phyloP scores from a whole-genome alignment of 1,140 invertebrate species.

The Cotesia vestalis region DNA sequence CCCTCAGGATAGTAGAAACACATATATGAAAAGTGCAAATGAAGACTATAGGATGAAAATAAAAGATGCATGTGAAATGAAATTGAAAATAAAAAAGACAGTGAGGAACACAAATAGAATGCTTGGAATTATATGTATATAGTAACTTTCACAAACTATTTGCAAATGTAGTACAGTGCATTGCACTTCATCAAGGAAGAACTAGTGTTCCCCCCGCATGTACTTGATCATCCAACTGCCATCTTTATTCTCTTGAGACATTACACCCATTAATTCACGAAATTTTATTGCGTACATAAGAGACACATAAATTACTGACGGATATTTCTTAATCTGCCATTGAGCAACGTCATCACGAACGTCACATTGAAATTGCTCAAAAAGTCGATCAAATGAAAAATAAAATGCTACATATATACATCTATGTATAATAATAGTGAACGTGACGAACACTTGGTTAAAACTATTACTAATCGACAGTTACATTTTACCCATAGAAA shows the following conservation, averaged over 20 bases:
- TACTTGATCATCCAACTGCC: conserved; percentile 6
- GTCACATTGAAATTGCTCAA: background rate
- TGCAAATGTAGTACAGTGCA: background rate
- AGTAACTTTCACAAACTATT: conserved; percentile 5
- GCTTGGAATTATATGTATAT: background rate
- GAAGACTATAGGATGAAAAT: background rate
- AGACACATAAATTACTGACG: conserved; percentile 23
- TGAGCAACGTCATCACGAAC: conserved; percentile 37
- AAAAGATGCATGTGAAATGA: background rate
- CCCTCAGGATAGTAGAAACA: background rate
- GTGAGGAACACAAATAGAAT: background rate
- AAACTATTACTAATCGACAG: conserved; percentile 50
- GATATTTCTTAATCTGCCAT: conserved; percentile 35
- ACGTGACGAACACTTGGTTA: conserved; percentile 57
- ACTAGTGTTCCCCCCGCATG: background rate
- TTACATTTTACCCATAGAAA: background rate
- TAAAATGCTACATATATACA: conserved; percentile 48
- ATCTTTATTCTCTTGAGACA: conserved; percentile 9
- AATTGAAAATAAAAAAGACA: background rate
- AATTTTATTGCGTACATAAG: conserved; percentile 14
- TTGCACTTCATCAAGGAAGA: background rate
- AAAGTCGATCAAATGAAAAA: conserved; percentile 23
- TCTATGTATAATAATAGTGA: conserved; percentile 53
- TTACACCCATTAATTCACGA: background rate
- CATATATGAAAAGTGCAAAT: background rate